phyloP scores from a whole-genome alignment of 2,113 vertebrate genomes.

The Perca schrenkii region DNA sequence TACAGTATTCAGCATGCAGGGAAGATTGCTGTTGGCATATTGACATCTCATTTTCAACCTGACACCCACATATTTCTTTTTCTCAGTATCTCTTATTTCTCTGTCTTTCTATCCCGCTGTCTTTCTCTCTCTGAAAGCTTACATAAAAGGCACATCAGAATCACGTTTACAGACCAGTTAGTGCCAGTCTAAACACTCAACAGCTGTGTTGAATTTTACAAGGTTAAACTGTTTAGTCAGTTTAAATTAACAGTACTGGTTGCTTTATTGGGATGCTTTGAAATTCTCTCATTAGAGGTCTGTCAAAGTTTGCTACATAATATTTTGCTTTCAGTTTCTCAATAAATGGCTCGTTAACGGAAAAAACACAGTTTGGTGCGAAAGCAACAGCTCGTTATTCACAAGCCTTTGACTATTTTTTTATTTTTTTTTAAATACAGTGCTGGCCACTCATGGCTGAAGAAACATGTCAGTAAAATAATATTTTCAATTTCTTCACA shows the following conservation, averaged over 20 bases:
- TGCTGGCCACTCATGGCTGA: not conserved
- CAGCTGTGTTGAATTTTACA: slow-evolving; percentile 31
- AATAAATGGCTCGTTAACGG: not conserved
- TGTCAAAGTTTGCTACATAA: slow-evolving; percentile 5
- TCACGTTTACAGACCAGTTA: slow-evolving; percentile 63
- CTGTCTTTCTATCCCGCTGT: slow-evolving; percentile 28
- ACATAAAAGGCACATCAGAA: slow-evolving; percentile 75
- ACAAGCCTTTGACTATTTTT: not conserved
- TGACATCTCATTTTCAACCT: slow-evolving; percentile 81
- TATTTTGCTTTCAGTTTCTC: slow-evolving; percentile 20
- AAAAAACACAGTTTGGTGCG: not conserved
- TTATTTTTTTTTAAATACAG: not conserved
- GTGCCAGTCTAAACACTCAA: slow-evolving; percentile 25
- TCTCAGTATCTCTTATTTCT: slow-evolving; percentile 60
- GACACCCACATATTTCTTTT: slow-evolving; percentile 78
- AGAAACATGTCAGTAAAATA: not conserved
- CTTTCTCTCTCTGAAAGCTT: slow-evolving; percentile 62
- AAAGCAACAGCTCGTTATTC: slow-evolving; percentile 24
- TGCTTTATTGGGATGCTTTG: not conserved
- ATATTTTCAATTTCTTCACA: not conserved
- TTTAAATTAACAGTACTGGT: slow-evolving; percentile 6
- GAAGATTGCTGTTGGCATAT: slow-evolving; percentile 75
- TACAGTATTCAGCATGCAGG: slow-evolving; percentile 62
- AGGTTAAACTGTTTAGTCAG: not conserved
- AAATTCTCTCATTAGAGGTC: slow-evolving; percentile 23